phyloP scores from a whole-genome alignment of 1,140 invertebrate species.

The Belonocnema kinseyi region DNA sequence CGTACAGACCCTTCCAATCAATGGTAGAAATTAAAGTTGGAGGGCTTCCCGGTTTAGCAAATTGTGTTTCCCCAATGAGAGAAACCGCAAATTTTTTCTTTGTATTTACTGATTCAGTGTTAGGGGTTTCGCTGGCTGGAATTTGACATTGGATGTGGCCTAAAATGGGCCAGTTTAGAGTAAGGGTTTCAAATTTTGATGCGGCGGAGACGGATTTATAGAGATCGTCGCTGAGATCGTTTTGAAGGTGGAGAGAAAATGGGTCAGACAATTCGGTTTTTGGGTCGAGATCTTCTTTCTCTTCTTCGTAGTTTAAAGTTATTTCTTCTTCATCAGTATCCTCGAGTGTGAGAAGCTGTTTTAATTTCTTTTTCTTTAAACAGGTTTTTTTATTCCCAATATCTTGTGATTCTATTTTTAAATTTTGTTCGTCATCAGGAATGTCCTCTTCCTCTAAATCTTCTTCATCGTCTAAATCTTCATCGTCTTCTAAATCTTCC shows the following conservation, averaged over 20 bases:
- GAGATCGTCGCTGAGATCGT: slow-evolving; percentile 79
- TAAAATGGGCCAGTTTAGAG: slow-evolving; percentile 77
- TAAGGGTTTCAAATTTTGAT: slow-evolving; percentile 65
- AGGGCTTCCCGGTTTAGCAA: slow-evolving; percentile 74
- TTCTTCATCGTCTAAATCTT: slow-evolving; percentile 49
- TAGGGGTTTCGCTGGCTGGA: slow-evolving; percentile 70
- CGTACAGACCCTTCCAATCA: slow-evolving; percentile 76
- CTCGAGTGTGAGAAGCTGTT: no score
- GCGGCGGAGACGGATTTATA: slow-evolving; percentile 76
- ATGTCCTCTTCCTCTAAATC: slow-evolving; percentile 63
- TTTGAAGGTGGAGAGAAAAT: slow-evolving; percentile 80
- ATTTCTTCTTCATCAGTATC: slow-evolving; percentile 30
- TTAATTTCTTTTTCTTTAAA: no score
- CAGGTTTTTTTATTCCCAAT: slow-evolving; percentile 29
- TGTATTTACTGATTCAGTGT: slow-evolving; percentile 58
- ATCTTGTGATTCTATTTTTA: slow-evolving; percentile 56
- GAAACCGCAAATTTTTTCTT: slow-evolving; percentile 66
- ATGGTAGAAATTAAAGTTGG: slow-evolving; percentile 74
- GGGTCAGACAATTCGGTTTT: slow-evolving; percentile 73
- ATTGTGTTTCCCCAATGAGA: slow-evolving; percentile 77
- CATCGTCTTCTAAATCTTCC: slow-evolving; percentile 45
- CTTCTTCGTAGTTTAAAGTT: slow-evolving; percentile 54
- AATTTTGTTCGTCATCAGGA: slow-evolving; percentile 58
- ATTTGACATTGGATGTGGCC: slow-evolving; percentile 79
- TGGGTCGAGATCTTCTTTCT: slow-evolving; percentile 63